Evolutionary conservation across 2,797 vertebrate genomes (phyloP).

Genomic region (Vultur gryphus): DNA sequence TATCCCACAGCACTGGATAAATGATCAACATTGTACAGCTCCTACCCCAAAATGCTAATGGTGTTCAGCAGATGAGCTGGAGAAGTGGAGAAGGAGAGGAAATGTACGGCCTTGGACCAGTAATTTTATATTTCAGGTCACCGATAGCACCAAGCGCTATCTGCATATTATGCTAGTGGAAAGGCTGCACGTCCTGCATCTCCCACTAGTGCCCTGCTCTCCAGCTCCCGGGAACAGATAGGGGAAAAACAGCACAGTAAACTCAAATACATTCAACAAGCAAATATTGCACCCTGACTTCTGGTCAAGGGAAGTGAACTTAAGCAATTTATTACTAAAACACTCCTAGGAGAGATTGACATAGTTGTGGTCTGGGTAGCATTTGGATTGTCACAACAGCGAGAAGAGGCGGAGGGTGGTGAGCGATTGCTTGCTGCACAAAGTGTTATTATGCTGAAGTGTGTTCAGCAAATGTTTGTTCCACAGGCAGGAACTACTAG

Average conservation of each 20-base stretch:
- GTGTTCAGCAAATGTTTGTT: conserved; percentile 56
- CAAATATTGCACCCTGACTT: background rate
- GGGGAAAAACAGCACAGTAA: background rate
- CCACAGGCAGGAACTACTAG: conserved; percentile 47
- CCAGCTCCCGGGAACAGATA: background rate
- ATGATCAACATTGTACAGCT: fast-evolving
- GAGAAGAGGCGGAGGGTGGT: background rate
- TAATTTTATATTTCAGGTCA: background rate
- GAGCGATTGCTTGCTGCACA: background rate
- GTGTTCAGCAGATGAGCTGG: background rate
- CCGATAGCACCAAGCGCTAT: background rate
- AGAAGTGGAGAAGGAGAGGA: background rate
- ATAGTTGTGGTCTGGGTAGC: background rate
- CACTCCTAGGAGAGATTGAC: background rate
- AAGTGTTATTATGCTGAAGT: background rate
- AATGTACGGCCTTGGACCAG: fast-evolving
- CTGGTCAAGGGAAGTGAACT: background rate
- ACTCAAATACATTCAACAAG: background rate
- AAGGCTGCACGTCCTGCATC: background rate
- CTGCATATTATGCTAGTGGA: background rate
- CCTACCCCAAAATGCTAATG: background rate
- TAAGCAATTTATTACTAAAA: background rate
- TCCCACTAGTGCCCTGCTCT: background rate
- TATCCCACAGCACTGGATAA: background rate
- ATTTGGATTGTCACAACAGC: background rate